Evolutionary conservation across 2,113 vertebrate species (phyloP).

Genomic region (Propithecus coquereli): DNA sequence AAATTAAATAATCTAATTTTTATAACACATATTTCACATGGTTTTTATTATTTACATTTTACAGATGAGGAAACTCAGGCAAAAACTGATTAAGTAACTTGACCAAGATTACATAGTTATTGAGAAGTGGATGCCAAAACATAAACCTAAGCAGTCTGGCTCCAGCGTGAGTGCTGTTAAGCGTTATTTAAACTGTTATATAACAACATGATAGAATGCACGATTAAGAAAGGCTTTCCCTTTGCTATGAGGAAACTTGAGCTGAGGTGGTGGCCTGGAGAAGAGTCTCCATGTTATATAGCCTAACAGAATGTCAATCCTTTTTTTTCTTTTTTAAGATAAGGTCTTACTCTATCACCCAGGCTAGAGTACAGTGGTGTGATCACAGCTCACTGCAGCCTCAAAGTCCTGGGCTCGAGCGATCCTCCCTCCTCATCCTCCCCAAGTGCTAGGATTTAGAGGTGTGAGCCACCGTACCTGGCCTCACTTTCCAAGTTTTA

Average conservation of each 20-base stretch:
- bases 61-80: slow-evolving; percentile 9
- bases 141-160: not conserved
- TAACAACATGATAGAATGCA: not conserved
- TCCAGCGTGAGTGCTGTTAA: not conserved
- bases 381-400: too few species aligned
- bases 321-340: too few species aligned
- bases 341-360: too few species aligned
- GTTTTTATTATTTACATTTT: not conserved
- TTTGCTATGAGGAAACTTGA: not conserved
- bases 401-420: too few species aligned
- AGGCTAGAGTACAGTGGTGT: too few species aligned
- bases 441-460: too few species aligned
- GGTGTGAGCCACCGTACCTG: too few species aligned
- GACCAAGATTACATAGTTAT: not conserved
- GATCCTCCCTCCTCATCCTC: too few species aligned
- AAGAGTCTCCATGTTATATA: not conserved
- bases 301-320: not conserved
- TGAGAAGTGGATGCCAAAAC: not conserved
- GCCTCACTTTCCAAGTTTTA: not conserved
- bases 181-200: not conserved
- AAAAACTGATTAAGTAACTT: not conserved
- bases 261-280: not conserved
- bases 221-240: not conserved
- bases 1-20: not conserved
- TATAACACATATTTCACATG: not conserved